Conservation (phyloP, 2,888 invertebrate genomes). For the Cordilura impudica region DNA sequence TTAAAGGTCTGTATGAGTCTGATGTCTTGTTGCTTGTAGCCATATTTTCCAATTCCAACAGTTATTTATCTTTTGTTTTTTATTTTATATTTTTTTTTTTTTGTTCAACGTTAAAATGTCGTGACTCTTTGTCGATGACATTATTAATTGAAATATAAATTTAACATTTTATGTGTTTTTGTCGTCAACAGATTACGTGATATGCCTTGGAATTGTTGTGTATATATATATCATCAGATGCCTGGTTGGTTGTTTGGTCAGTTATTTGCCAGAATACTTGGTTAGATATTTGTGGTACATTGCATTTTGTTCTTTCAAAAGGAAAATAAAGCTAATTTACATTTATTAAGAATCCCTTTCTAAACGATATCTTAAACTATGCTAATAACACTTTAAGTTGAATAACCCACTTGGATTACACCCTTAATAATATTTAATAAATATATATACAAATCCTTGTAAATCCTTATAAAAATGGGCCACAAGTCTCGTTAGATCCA, state of each 20-base stretch:
- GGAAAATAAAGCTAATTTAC: constrained; percentile 68
- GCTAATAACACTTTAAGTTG: constrained; percentile 16
- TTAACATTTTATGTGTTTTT: constrained; percentile 71
- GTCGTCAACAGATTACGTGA: constrained; percentile 69
- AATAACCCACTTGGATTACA: neutral
- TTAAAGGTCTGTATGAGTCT: neutral
- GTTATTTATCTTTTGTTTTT: too few relatives aligned
- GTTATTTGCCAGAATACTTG: neutral
- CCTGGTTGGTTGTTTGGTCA: neutral
- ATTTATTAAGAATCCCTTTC: constrained; percentile 65
- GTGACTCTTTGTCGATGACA: constrained; percentile 65
- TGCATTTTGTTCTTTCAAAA: constrained; percentile 13
- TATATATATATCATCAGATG: constrained; percentile 13
- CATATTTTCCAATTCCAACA: constrained; percentile 15
- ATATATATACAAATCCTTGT: too few relatives aligned
- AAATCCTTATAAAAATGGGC: too few relatives aligned
- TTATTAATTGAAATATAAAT: constrained; percentile 77
- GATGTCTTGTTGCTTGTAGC: neutral
- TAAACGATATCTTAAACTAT: constrained; percentile 44
- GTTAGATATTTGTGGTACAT: neutral
- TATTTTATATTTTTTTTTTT: too few relatives aligned
- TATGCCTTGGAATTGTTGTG: constrained; percentile 61
- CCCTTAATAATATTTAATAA: too few relatives aligned
- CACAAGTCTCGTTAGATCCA: too few relatives aligned
- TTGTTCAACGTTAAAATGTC: constrained; percentile 32